Percentiles rank a stretch among this genome's conserved stretches.
phyloP scores from a whole-genome alignment of 2,797 vertebrate genomes.

The Aythya fuligula region DNA sequence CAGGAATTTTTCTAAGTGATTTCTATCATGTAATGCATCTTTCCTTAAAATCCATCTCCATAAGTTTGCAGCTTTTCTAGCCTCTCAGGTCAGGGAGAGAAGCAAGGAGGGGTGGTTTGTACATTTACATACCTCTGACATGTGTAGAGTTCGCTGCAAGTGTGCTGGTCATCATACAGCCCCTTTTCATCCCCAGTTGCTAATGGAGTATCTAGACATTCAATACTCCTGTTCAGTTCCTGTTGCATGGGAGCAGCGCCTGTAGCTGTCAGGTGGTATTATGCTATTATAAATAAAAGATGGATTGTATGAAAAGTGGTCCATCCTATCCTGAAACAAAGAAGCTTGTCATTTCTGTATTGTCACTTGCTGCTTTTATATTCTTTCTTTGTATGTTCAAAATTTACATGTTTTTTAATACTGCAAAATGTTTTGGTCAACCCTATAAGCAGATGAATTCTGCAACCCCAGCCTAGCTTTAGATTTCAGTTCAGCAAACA shows the following conservation, averaged over 20 bases:
- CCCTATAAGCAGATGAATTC: background rate
- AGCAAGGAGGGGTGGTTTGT: background rate
- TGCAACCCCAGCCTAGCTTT: background rate
- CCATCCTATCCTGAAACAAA: background rate
- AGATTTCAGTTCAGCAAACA: background rate
- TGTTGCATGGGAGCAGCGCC: background rate
- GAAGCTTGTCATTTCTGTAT: background rate
- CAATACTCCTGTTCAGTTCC: background rate
- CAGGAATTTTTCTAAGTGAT: background rate
- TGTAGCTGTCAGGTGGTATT: background rate
- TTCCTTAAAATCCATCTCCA: background rate
- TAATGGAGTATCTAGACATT: background rate
- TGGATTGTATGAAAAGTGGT: background rate
- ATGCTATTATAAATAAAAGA: background rate
- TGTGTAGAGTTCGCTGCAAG: background rate
- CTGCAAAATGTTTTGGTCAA: background rate
- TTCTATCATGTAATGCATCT: background rate
- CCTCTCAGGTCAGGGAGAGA: background rate
- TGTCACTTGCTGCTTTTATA: background rate
- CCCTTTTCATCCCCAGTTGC: background rate
- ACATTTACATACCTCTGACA: accelerated
- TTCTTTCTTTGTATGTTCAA: background rate
- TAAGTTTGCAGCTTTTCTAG: background rate
- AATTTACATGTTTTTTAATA: background rate
- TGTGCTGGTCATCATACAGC: background rate